Evolutionary conservation across 1,140 invertebrate species (phyloP), one percentile per base, ranked within the genome.

Genomic region (Drosophila arawakana): DNA sequence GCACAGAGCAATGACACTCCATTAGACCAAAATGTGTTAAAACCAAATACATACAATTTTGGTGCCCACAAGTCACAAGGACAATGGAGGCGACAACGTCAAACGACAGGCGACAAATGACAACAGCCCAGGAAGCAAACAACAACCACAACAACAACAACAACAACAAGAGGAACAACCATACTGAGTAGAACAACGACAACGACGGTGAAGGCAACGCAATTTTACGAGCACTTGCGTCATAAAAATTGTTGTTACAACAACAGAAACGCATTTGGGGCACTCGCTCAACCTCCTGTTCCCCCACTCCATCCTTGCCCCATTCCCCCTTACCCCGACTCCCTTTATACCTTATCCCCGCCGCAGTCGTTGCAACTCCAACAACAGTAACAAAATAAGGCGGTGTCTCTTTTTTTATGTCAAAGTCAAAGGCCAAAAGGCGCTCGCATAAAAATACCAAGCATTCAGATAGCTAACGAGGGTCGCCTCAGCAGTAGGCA

Each of bases 341-440:
- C 50, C 21, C 13, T 34, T n/a, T 6, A 44, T 15, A 18, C 13
- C 25, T 30, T 30, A 7, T 21, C 49, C 34, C 7, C 35, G 18
- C 34, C 39, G 8, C 60, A 50, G n/a, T 9, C 35, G 18, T 68
- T 82, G 80, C 80, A 83, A 55, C 78, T 43, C 50, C 52, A n/a
- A 61, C 25, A 30, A 30, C 25, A 30, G 25, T 2, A 30, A 30
- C 25, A 30, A 30, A 30, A 30, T 44, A 39, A 52, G 58, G 49
- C 59, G 78, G 81, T 71, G 78, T 76, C 70, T 76, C 74, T 69
- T 81, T 73, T 85, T 85, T 85, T 86, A 85, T 85, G 82, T 86
- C 79, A 76, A 85, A 88, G 79, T 86, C 82, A 86, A 86, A 86
- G 79, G 82, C 76, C 82, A 86, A 86, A 86, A 82, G 79, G 82